These are phyloP conservation scores for Cosmopolites sordidus DNA, from an alignment of 2,888 invertebrate species.

Conservation along the genomic window DNA sequence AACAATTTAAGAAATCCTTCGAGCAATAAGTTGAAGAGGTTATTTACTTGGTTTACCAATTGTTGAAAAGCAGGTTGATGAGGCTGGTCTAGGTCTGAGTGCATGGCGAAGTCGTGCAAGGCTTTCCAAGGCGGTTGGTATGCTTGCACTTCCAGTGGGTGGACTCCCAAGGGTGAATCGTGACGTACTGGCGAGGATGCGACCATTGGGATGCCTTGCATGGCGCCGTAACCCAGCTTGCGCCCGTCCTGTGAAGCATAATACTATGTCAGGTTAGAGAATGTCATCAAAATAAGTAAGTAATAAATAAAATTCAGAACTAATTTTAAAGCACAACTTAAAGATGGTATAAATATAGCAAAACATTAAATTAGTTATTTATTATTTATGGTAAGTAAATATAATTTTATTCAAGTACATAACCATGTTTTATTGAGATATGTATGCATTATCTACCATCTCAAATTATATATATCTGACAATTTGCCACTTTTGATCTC, in stretches of 20 bases:
- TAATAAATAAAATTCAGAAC: not conserved
- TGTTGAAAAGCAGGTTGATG: conserved; percentile 95
- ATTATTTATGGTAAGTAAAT: too few species aligned
- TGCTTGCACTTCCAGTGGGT: conserved; percentile 83
- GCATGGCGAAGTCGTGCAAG: conserved; percentile 90
- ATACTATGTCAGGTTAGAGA: conserved; percentile 50
- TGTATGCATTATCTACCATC: too few species aligned
- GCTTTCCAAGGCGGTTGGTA: conserved; percentile 99
- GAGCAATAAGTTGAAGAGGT: not conserved
- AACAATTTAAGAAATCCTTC: not conserved
- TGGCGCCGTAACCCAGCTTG: conserved; percentile 87
- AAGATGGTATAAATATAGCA: too few species aligned
- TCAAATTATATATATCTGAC: too few species aligned
- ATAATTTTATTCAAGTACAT: too few species aligned
- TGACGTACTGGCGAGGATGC: conserved; percentile 91
- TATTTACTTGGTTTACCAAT: conserved; percentile 83
- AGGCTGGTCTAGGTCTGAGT: conserved; percentile 84
- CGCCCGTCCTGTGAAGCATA: conserved; percentile 78
- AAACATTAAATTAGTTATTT: too few species aligned
- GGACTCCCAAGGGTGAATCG: conserved; percentile 81
- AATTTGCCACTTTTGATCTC: too few species aligned
- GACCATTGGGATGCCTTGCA: conserved; percentile 97
- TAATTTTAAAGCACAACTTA: too few species aligned
- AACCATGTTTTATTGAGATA: too few species aligned
- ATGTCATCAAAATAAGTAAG: too few species aligned